Evolutionary conservation across 2,888 invertebrate genomes (phyloP).

Genomic region (Ennomos erosarius): DNA sequence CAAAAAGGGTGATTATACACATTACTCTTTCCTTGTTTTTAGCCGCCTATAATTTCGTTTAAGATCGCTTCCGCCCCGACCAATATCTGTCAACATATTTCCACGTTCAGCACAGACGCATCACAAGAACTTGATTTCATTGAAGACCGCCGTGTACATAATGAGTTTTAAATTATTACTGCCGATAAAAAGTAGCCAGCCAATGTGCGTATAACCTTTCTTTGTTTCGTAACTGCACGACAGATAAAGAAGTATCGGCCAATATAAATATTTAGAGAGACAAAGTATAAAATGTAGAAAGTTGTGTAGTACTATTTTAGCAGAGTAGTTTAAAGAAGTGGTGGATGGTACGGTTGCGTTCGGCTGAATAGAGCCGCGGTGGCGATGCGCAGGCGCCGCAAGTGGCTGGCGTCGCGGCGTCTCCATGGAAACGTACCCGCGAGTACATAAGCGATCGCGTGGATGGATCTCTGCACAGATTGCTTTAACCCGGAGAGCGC

Average conservation of each 20-base stretch:
- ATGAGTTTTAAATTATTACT: conserved; percentile 84
- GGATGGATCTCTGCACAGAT: conserved; percentile 64
- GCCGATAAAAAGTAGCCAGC: conserved; percentile 78
- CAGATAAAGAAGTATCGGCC: conserved; percentile 42
- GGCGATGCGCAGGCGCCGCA: conserved; percentile 54
- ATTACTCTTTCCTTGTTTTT: conserved; percentile 78
- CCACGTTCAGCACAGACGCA: conserved; percentile 77
- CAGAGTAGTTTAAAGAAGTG: conserved; percentile 28
- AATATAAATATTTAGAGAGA: conserved; percentile 37
- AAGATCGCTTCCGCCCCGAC: conserved; percentile 80
- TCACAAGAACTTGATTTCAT: conserved; percentile 84
- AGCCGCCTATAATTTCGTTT: conserved; percentile 78
- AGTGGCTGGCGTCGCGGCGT: conserved; percentile 73
- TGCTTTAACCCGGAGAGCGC: conserved; percentile 78
- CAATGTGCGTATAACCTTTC: conserved; percentile 74
- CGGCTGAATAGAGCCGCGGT: conserved; percentile 37
- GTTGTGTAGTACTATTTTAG: conserved; percentile 35
- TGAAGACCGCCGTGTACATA: conserved; percentile 79
- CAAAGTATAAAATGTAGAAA: conserved; percentile 31
- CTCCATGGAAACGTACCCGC: conserved; percentile 72
- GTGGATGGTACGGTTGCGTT: conserved; percentile 32
- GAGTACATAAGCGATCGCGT: conserved; percentile 71
- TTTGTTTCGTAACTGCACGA: conserved; percentile 63
- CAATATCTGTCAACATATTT: conserved; percentile 84
- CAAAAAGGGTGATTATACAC: conserved; percentile 63